Base-by-base conservation (phyloP, 2,797 vertebrate genomes). In the Leucoraja ocellata region DNA sequence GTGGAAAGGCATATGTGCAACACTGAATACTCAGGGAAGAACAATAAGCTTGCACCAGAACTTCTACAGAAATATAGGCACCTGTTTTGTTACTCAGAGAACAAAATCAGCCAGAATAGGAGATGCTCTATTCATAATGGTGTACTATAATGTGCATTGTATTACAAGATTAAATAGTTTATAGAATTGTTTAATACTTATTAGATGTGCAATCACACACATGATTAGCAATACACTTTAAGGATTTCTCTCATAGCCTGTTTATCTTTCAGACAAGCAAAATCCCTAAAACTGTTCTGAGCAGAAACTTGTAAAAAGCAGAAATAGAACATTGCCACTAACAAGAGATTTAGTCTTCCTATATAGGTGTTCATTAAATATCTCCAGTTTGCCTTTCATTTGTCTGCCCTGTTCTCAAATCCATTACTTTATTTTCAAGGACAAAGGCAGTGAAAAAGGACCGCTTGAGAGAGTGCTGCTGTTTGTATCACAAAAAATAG, bases 1-100 rank as follows among this genome's bases (percentile, higher is more conserved):
- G 90, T 54, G 39, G 90, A 92, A 92, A 92, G 90, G 90, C 90
- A 92, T 73, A 92, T 92, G 90, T 92, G 90, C 90, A 92, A 92
- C 71, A 92, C 71, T 74, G 36, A 92, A 92, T 92, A 92, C 9
- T 74, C 90, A 92, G 71, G 84, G 68, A 92, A 92, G 71, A 92
- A 92, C 90, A 76, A 92, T 54, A 76, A 74, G 23, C 90, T 92
- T 92, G 90, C 13, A 92, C 71, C 90, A 92, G 71, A 92, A 54
- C 73, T 92, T 54, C 71, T 92, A 76, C 71, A 92, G 68, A 92
- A 92, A 36, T 88, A 88, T 76, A 92, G 90, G 71, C 90, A 92
- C 90, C 90, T 54, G 71, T 25, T 46, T 92, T 76, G 73, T 73
- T 32, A 54, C 68, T 73, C 90, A 36, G n/a, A 90, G 28, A 92